Evolutionary conservation across 2,888 invertebrate genomes (phyloP).

Genomic region (Ophion slaviceki): DNA sequence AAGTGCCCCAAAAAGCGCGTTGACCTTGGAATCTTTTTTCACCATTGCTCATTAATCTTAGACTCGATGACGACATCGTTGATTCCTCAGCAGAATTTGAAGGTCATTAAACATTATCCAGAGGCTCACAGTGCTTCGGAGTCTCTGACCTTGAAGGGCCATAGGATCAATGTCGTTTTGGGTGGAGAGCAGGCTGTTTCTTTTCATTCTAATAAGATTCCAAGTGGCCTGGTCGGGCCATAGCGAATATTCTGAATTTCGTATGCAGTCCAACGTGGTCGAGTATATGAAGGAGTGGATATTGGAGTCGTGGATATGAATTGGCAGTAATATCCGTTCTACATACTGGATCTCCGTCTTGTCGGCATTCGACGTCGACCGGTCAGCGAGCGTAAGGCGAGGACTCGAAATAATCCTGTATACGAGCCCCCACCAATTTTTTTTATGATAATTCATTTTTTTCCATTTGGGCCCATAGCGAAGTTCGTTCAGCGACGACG

Average conservation of each 20-base stretch:
- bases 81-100: too few species aligned
- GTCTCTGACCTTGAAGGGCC: not conserved
- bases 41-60: too few species aligned
- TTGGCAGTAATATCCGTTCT: constrained; percentile 43
- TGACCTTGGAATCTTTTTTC: too few species aligned
- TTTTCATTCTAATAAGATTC: not conserved
- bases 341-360: constrained; percentile 71
- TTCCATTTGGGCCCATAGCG: not conserved
- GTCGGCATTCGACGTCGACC: constrained; percentile 73
- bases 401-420: constrained; percentile 47
- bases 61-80: too few species aligned
- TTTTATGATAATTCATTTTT: constrained; percentile 80
- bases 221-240: constrained; percentile 13
- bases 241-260: constrained; percentile 72
- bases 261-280: constrained; percentile 57
- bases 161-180: not conserved
- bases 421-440: constrained; percentile 72
- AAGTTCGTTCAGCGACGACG: not conserved
- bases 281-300: constrained; percentile 50
- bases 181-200: not conserved
- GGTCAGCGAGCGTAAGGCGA: constrained; percentile 68
- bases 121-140: not conserved
- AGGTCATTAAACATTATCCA: too few species aligned
- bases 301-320: constrained; percentile 57
- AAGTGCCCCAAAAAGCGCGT: too few species aligned